Conservation (phyloP, 2,113 vertebrate genomes). For the Raja brachyura region DNA sequence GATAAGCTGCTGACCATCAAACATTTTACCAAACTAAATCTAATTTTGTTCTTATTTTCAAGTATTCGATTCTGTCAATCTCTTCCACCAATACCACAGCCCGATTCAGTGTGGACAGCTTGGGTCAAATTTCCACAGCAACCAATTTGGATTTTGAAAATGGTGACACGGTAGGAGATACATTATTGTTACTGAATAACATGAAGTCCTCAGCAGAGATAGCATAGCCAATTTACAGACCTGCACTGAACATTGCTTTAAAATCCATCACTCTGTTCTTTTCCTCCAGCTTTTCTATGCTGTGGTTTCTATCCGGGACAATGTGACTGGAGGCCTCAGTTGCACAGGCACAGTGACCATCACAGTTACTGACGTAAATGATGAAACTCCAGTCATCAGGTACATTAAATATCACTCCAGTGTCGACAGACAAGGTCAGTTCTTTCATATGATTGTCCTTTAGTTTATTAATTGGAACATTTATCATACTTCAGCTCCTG, state of each 20-base stretch:
- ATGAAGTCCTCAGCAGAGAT: background rate
- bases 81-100: background rate
- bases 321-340: background rate
- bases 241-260: background rate
- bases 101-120: background rate
- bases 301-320: background rate
- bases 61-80: background rate
- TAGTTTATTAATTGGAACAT: background rate
- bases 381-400: slow-evolving; percentile 3
- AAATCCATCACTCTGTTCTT: background rate
- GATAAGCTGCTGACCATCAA: background rate
- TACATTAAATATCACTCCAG: background rate
- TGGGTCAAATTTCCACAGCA: background rate
- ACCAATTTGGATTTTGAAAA: background rate
- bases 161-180: background rate
- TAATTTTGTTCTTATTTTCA: background rate
- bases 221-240: background rate
- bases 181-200: background rate
- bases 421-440: background rate
- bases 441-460: background rate
- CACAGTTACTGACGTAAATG: slow-evolving; percentile 23
- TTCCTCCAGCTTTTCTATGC: slow-evolving; percentile 13
- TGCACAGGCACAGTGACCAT: slow-evolving; percentile 23
- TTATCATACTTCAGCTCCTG: background rate
- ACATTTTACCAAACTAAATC: background rate